Evolutionary conservation across 1,140 invertebrate genomes (phyloP), one percentile per base, ranked within the genome.

Genomic region (Dreissena polymorpha): DNA sequence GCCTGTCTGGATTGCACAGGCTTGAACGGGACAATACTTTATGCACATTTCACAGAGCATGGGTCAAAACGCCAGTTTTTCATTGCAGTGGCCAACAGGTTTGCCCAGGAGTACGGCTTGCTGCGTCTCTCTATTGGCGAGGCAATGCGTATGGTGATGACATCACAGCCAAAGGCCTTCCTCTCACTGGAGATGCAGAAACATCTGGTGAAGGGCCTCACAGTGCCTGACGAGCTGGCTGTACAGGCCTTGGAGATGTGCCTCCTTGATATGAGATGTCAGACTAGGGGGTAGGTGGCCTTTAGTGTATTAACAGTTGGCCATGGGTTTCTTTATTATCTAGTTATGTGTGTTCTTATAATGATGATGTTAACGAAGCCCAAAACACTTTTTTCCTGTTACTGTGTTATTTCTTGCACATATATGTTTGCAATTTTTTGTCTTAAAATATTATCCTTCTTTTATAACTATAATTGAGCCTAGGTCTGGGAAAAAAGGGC

Each of bases 21-120:
- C 39, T 39, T 5, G 8, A 5, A 39, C 8, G 8, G 39, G 39
- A 39, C 39, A 39, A 39, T 8, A 39, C 39, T 39, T 39, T 39
- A 39, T 8, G 8, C 39, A 39, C 39, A 39, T 39, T 39, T 39
- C 39, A 2, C 39, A 5, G 2, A 39, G 39, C 39, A 39, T 5
- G 39, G 39, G 3, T 39, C 39, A 25, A 49, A 68, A 27, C 21
- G n/a, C 29, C 10, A 69, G 18, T 69, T 0, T 39, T 69, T 16
- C 23, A 23, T 88, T 89, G 13, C 86, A 93, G 92, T 93, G 88
- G 91, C 91, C 27, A 91, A 91, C 39, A 86, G 92, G 63, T 92
- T 93, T 90, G 91, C 86, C 10, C 88, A 92, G 65, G 90, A 93
- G 14, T 93, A 91, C 84, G 93, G 93, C 8, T 84, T 92, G 50